Percentiles rank a stretch among this genome's conserved stretches.
Conservation (phyloP, 2,888 invertebrate genomes). For the Torymus auratus region DNA sequence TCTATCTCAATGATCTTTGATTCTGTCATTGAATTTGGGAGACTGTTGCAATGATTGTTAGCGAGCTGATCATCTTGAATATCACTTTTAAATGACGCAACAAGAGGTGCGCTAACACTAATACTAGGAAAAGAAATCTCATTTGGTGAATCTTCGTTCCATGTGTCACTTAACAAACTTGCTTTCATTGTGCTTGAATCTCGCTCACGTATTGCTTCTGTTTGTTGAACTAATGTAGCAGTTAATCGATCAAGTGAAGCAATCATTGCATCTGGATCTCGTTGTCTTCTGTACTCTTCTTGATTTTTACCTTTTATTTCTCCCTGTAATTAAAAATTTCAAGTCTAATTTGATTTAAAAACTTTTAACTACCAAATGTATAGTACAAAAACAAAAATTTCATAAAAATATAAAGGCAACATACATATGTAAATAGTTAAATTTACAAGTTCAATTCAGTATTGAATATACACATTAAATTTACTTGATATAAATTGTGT, state of each 20-base stretch:
- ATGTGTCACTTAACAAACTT: conserved; percentile 79
- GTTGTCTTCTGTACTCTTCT: conserved; percentile 77
- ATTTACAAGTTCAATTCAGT: neutral
- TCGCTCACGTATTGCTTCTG: conserved; percentile 80
- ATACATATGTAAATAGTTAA: neutral
- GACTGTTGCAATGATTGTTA: conserved; percentile 46
- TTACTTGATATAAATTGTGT: neutral
- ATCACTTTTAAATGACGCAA: conserved; percentile 84
- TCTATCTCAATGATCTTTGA: conserved; percentile 86
- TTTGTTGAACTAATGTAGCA: conserved; percentile 82
- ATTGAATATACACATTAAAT: neutral
- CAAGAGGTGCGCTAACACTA: conserved; percentile 85
- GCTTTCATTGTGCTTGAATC: conserved; percentile 74
- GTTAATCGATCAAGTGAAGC: conserved; percentile 83
- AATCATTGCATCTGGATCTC: conserved; percentile 84
- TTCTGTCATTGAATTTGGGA: conserved; percentile 79
- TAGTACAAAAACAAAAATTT: neutral
- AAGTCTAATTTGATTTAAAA: no score
- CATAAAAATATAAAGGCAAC: neutral
- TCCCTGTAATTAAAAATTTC: neutral
- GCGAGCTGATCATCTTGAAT: conserved; percentile 63
- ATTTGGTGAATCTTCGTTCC: conserved; percentile 89
- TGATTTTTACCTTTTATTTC: conserved; percentile 61
- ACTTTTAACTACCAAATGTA: no score
- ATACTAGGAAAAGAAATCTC: conserved; percentile 90